These are phyloP conservation scores for Sitta carolinensis DNA, from an alignment of 2,797 vertebrate genomes.

Conservation along the genomic window DNA sequence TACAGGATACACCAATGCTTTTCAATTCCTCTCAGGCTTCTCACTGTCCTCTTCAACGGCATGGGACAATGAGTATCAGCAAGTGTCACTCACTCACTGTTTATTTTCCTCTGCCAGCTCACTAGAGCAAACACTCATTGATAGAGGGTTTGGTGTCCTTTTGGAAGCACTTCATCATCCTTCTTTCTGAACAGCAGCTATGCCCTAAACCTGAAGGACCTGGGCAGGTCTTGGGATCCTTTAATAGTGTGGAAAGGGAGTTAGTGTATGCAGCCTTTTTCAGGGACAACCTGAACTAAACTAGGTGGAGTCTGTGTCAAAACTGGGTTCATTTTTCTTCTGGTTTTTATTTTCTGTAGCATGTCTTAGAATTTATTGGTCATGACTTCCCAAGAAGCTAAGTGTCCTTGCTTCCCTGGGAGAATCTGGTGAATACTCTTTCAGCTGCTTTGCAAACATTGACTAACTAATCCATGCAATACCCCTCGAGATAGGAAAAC, in stretches of 20 bases:
- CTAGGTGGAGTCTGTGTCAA: neutral
- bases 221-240: neutral
- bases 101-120: neutral
- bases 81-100: neutral
- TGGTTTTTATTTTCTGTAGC: conserved; percentile 13
- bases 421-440: conserved; percentile 20
- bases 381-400: neutral
- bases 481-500: neutral
- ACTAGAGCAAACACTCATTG: neutral
- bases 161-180: neutral
- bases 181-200: neutral
- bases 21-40: neutral
- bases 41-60: neutral
- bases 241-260: neutral
- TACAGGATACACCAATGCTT: neutral
- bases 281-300: neutral
- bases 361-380: neutral
- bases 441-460: conserved; percentile 30
- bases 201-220: neutral
- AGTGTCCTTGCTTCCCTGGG: neutral
- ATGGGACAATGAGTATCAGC: neutral
- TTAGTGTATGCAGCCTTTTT: neutral
- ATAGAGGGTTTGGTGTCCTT: neutral
- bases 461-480: conserved; percentile 41
- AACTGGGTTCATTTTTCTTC: neutral